Evolutionary conservation across 2,113 vertebrate species (phyloP), one percentile per base, ranked within the genome.

Genomic region (Emydocephalus ijimae): DNA sequence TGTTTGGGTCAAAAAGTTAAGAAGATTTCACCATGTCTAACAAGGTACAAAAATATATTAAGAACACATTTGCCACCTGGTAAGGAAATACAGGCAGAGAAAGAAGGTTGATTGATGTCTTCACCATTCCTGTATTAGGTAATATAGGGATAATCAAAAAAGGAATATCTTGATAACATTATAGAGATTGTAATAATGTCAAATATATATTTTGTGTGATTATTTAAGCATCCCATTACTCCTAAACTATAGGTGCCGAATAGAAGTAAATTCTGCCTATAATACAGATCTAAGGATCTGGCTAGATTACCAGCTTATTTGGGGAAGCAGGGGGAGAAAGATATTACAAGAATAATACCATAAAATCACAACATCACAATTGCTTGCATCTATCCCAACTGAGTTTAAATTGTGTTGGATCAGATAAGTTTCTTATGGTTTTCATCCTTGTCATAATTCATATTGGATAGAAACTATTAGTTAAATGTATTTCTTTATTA

Each of bases 371-470:
- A 86, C 18, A 2, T 89, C 29, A 34, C 48, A 88, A 88, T 54
- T 88, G 6, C 15, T 69, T 54, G 43, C 43, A 59, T 92, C 57
- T 43, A 88, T 29, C 11, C 64, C 48, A 92, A 92, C 21, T 39
- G 3, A 5, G 23, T 93, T 91, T 61, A 85, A n/a, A 52, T 21
- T n/a, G 12, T 74, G 26, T 50, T 85, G 14, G 23, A 81, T 91
- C 18, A 88, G 48, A 1, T 5, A 81, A 59, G 59, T 23, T 92
- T 91, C 29, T 45, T 29, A 29, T 11, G 21, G 1, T 57, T 95
- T 95, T 90, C 59, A 92, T 93, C 92, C 69, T 93, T 59, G 15
- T 48, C 85, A 0, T 90, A 52, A 69, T 88, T 43, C 23, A 43
- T 89, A 34, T 81, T 20, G 85, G 26, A 52, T 45, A 61, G 26